Percentiles rank a stretch among this genome's conserved stretches.
Evolutionary conservation across 1,140 invertebrate genomes (phyloP).

Genomic region (Diachasmimorpha longicaudata): DNA sequence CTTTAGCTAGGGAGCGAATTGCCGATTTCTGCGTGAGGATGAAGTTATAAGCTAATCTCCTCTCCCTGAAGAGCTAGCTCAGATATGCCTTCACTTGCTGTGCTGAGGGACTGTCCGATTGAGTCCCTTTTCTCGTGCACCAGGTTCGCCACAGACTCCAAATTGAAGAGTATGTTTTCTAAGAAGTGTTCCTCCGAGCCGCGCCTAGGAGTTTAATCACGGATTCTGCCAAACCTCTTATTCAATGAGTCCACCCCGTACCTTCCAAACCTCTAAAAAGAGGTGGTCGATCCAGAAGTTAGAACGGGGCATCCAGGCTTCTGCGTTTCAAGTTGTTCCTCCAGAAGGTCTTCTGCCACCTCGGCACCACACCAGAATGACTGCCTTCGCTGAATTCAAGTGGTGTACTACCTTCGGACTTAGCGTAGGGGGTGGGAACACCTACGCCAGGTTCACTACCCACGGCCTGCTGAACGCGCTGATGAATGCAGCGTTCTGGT

Average conservation of each 20-base stretch:
- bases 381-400: conserved; percentile 29
- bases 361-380: conserved; percentile 20
- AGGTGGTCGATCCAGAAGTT: not conserved
- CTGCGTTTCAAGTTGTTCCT: not conserved
- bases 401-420: conserved; percentile 37
- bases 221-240: conserved; percentile 1
- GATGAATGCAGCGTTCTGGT: conserved; percentile 3
- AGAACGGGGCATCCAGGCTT: not conserved
- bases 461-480: conserved; percentile 19
- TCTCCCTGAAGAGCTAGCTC: too few species aligned
- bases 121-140: not conserved
- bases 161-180: conserved; percentile 11
- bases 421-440: conserved; percentile 31
- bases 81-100: not conserved
- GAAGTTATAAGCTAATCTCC: conserved; percentile 9
- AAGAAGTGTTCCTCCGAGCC: conserved; percentile 30
- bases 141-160: conserved; percentile 25
- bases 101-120: not conserved
- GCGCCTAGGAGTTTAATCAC: too few species aligned
- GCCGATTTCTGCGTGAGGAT: conserved; percentile 23
- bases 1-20: not conserved
- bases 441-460: conserved; percentile 9
- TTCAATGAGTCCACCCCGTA: conserved; percentile 29
- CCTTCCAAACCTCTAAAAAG: too few species aligned
- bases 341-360: conserved; percentile 12